These are phyloP conservation scores for Acleris emargana DNA, from an alignment of 2,888 invertebrate genomes.

Conservation along the genomic window DNA sequence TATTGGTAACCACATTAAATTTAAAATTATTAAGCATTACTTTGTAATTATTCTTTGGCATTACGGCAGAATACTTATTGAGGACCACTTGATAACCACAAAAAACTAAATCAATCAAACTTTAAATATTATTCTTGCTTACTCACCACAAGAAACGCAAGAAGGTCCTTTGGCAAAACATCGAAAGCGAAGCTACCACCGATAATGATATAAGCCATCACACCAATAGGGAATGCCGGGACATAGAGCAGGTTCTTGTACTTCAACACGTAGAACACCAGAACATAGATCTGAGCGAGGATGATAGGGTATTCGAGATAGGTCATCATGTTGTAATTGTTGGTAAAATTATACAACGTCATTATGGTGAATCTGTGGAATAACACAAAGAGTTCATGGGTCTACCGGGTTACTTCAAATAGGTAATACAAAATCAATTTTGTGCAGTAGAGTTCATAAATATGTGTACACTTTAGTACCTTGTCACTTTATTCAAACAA, in stretches of 20 bases:
- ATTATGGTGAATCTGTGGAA: constrained; percentile 90
- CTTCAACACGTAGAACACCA: constrained; percentile 88
- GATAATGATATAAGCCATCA: constrained; percentile 59
- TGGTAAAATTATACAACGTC: constrained; percentile 91
- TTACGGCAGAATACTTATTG: no score
- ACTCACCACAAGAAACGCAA: constrained; percentile 87
- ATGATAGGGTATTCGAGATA: constrained; percentile 94
- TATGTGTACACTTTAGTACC: no score
- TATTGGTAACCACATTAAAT: no score
- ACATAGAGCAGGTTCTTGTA: constrained; percentile 85
- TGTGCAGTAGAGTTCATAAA: no score
- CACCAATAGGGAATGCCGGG: constrained; percentile 52
- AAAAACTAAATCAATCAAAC: no score
- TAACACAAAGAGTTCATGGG: background rate
- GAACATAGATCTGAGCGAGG: constrained; percentile 88
- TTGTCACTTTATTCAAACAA: no score
- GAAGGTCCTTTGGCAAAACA: constrained; percentile 70
- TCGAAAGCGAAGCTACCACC: constrained; percentile 57
- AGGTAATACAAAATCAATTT: no score
- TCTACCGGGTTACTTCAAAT: no score
- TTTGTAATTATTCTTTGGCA: no score
- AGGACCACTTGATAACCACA: no score
- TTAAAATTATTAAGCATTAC: no score
- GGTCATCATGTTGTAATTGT: constrained; percentile 88
- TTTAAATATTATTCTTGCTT: background rate